Base-by-base conservation (phyloP, 2,113 vertebrate species). In the Notarius quadriscutis region DNA sequence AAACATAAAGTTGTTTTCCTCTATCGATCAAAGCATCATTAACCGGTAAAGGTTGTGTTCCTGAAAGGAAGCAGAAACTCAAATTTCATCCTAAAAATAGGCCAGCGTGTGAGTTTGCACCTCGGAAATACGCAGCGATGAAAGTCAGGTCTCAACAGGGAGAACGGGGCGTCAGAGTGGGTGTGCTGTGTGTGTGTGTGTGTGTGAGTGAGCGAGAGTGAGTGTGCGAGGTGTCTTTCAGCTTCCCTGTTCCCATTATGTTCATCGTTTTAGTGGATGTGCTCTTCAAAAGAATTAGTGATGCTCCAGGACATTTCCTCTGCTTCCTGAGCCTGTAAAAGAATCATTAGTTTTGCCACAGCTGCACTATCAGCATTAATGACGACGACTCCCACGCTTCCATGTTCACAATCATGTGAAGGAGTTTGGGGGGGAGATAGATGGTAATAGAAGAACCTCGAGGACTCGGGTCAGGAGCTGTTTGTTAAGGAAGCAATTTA, bases 321-420 rank as follows among this genome's bases (percentile, higher is more conserved):
- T 67, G 86, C 81, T 83, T 90, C 81, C n/a, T 69, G 69, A 50
- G 88, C 87, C 72, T 87, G 88, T 85, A 89, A 90, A 90, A 87
- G 87, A 91, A 88, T 89, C 84, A 89, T 91, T 92, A 87, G 89
- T 92, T 91, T 90, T 89, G 91, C 91, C 90, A 90, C 91, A 92
- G 91, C 90, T 90, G 91, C 90, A 84, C 86, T 85, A 92, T 92
- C 90, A 89, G 78, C 83, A 88, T 90, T 91, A 90, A 90, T 92
- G 87, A 89, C 88, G 81, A 84, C 87, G 87, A 88, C 86, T 84
- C 80, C 75, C 79, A 85, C 85, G 89, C 87, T 84, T 89, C 88
- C 67, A 78, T 85, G 86, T 89, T 89, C 84, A 87, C 81, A 91
- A 83, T 84, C 87, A 88, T 88, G 81, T 81, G 82, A 53, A 81